These are phyloP conservation scores for Xylota sylvarum DNA, from an alignment of 2,888 invertebrate genomes.

Conservation along the genomic window DNA sequence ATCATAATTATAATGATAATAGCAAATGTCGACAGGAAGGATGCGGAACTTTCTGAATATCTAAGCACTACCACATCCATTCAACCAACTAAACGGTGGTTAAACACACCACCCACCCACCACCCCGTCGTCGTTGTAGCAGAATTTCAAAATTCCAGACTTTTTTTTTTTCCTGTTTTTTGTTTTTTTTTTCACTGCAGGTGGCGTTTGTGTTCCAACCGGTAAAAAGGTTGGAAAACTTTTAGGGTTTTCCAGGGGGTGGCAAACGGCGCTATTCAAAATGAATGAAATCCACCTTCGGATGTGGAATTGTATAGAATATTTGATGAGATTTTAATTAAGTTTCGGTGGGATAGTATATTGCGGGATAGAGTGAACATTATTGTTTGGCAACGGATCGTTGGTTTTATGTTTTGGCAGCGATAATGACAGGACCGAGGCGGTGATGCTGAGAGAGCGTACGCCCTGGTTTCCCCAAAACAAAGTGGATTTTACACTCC, in stretches of 20 bases:
- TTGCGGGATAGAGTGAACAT: slow-evolving; percentile 3
- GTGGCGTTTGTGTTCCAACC: slow-evolving; percentile 13
- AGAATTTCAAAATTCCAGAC: slow-evolving; percentile 7
- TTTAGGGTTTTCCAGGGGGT: slow-evolving; percentile 26
- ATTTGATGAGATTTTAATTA: slow-evolving; percentile 77
- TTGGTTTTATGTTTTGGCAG: slow-evolving; percentile 38
- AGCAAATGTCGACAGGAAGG: slow-evolving; percentile 53
- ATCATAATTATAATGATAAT: slow-evolving; percentile 54
- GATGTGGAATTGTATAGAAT: slow-evolving; percentile 74
- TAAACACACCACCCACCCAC: slow-evolving; percentile 17
- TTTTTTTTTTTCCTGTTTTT: background rate
- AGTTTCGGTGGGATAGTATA: slow-evolving; percentile 52
- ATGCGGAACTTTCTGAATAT: slow-evolving; percentile 53
- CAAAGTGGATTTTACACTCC: slow-evolving; percentile 26
- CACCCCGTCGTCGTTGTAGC: background rate
- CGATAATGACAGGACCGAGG: slow-evolving; percentile 17
- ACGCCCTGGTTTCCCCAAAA: background rate
- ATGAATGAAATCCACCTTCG: slow-evolving; percentile 68
- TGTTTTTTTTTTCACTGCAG: slow-evolving; percentile 28
- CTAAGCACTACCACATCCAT: slow-evolving; percentile 42
- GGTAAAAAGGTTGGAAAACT: slow-evolving; percentile 37
- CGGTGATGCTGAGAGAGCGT: background rate
- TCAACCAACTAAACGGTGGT: slow-evolving; percentile 42
- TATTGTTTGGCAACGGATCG: slow-evolving; percentile 50
- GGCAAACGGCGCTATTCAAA: slow-evolving; percentile 31